Evolutionary conservation across 2,888 invertebrate species (phyloP), one percentile per base, ranked within the genome.

Genomic region (Mactromeris polynyma): DNA sequence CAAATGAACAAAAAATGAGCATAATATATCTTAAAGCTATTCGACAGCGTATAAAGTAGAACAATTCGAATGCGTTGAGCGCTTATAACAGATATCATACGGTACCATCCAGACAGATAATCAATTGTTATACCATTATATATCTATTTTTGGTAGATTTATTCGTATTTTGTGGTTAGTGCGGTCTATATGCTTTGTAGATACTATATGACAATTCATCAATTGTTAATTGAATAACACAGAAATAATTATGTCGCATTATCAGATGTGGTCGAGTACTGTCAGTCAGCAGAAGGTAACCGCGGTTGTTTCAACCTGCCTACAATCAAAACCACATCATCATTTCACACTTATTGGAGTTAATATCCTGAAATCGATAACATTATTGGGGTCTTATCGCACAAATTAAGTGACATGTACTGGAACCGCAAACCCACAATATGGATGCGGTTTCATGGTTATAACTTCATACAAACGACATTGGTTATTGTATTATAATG

Each of bases 101-200:
- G 58, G 58, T 64, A 64, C 58, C 0, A 26, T 26, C 58, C 58
- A 9, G 26, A 26, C 26, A 6, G 26, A 26, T 21, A n/a, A 64
- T 64, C 26, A 64, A 64, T 64, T 64, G n/a, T 26, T 7, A n/a
- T 64, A 64, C n/a, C 58, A 64, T 64, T 64, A 64, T 73, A 73
- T 73, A 19, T 73, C 73, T 73, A 33, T 33, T 73, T 73, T 33
- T 73, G 73, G 73, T 73, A 33, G 33, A 73, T 73, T 19, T 36
- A n/a, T 73, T 36, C 26, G 73, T 36, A 36, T 36, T 17, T 19
- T 73, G 73, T 33, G 73, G 73, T 73, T 36, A 73, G 26, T 73
- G 73, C 14, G 73, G 73, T 33, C 33, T 73, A 17, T 36, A 73
- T 31, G 26, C n/a, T 26, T 9, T n/a, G 3, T 64, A 64, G 58